Conservation (phyloP, 2,888 invertebrate genomes). For the Adelognathus sp. region DNA sequence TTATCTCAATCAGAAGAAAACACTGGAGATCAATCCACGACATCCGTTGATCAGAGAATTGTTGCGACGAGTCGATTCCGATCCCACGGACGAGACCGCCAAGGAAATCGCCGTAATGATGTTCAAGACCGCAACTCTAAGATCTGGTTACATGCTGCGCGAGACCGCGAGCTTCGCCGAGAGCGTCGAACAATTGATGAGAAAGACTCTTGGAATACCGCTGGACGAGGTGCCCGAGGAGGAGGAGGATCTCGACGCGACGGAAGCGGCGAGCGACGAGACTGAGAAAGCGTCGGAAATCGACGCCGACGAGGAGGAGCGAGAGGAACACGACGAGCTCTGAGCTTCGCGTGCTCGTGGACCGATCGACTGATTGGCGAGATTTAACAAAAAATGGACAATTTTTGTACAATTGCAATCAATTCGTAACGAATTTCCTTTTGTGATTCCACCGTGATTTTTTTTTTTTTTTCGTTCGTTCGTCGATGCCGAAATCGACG, state of each 20-base stretch:
- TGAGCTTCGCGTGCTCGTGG: conserved; percentile 74
- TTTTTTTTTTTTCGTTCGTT: neutral
- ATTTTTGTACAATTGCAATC: conserved; percentile 22
- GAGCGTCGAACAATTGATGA: conserved; percentile 95
- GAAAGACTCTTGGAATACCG: conserved; percentile 89
- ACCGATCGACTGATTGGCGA: conserved; percentile 25
- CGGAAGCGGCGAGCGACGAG: conserved; percentile 70
- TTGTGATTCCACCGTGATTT: neutral
- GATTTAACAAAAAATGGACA: conserved; percentile 5
- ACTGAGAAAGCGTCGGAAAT: conserved; percentile 80
- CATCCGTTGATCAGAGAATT: conserved; percentile 98
- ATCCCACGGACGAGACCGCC: conserved; percentile 89
- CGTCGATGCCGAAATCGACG: neutral
- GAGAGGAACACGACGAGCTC: conserved; percentile 85
- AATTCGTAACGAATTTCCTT: neutral
- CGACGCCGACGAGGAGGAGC: conserved; percentile 80
- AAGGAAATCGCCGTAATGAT: conserved; percentile 94
- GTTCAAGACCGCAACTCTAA: conserved; percentile 94
- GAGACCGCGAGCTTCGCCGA: conserved; percentile 95
- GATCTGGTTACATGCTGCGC: conserved; percentile 96
- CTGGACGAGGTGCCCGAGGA: conserved; percentile 85
- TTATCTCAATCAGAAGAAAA: conserved; percentile 97
- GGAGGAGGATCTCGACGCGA: conserved; percentile 70
- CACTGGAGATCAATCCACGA: conserved; percentile 97
- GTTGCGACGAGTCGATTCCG: conserved; percentile 89